Percentiles rank a stretch among this genome's conserved stretches.
phyloP scores from a whole-genome alignment of 2,113 vertebrate species.

The Clarias gariepinus region DNA sequence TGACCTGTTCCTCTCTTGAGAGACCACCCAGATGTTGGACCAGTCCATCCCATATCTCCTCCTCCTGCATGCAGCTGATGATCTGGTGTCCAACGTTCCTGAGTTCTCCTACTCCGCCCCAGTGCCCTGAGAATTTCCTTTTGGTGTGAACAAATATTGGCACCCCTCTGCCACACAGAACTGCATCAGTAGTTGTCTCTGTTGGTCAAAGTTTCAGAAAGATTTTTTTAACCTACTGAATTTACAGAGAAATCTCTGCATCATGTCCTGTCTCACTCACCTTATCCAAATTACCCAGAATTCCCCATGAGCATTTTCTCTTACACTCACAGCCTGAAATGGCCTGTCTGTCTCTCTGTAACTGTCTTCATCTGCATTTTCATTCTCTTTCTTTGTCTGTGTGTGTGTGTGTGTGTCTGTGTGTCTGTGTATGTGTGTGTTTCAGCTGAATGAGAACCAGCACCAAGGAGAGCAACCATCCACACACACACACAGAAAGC shows the following conservation, averaged over 20 bases:
- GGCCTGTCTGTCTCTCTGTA: conserved; percentile 1
- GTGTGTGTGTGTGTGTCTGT: not conserved
- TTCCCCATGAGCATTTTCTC: not conserved
- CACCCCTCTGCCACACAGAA: not conserved
- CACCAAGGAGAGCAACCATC: conserved; percentile 38
- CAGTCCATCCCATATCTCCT: not conserved
- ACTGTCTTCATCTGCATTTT: not conserved
- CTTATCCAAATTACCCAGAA: not conserved
- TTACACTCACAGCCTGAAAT: not conserved
- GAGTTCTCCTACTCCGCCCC: not conserved
- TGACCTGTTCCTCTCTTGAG: too few species aligned
- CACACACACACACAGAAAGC: conserved; percentile 18
- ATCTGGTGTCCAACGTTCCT: too few species aligned
- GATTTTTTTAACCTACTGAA: too few species aligned
- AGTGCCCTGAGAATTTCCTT: not conserved
- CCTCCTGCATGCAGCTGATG: too few species aligned
- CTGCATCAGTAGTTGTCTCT: not conserved
- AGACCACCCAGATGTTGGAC: too few species aligned
- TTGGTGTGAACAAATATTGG: not conserved
- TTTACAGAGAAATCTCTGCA: not conserved
- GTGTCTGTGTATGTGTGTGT: not conserved
- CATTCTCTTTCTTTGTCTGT: not conserved
- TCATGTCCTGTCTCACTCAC: not conserved
- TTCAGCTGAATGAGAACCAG: conserved; percentile 17
- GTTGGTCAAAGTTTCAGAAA: too few species aligned